Conservation (phyloP, 2,113 vertebrate species). For the Chloropsis hardwickii region DNA sequence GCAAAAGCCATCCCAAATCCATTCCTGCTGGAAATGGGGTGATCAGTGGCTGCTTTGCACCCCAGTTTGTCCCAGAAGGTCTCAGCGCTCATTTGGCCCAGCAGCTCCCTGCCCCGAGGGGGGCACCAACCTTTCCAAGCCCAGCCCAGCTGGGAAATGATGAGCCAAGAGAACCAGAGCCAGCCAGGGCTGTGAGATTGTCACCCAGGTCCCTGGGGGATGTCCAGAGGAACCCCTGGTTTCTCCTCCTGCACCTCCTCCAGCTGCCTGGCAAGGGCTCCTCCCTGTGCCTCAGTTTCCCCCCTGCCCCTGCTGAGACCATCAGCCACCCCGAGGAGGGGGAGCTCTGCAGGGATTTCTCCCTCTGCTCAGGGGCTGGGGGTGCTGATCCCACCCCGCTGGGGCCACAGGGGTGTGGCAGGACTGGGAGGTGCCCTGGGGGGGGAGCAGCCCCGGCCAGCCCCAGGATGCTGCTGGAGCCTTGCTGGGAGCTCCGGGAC, state of each 20-base stretch:
- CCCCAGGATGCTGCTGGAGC: background rate
- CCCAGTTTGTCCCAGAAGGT: background rate
- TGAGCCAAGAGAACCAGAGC: background rate
- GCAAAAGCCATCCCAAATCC: background rate
- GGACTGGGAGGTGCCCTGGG: background rate
- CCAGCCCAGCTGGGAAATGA: background rate
- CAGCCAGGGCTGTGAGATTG: background rate
- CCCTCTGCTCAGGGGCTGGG: background rate
- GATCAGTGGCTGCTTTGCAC: fast-evolving
- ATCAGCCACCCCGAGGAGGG: background rate
- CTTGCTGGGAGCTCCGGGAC: background rate
- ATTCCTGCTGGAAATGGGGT: background rate
- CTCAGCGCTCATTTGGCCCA: no score
- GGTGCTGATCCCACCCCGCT: background rate
- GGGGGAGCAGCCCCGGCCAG: background rate
- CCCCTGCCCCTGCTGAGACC: background rate
- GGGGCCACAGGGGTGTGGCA: background rate
- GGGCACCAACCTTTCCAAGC: background rate
- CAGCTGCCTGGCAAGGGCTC: background rate
- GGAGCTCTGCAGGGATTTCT: background rate
- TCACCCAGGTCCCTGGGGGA: background rate
- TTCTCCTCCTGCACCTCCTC: background rate
- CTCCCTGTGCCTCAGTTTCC: background rate
- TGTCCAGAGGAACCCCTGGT: background rate
- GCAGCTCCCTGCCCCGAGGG: background rate